These are phyloP conservation scores for Clupea harengus DNA, from an alignment of 2,113 vertebrate genomes.

Conservation along the genomic window DNA sequence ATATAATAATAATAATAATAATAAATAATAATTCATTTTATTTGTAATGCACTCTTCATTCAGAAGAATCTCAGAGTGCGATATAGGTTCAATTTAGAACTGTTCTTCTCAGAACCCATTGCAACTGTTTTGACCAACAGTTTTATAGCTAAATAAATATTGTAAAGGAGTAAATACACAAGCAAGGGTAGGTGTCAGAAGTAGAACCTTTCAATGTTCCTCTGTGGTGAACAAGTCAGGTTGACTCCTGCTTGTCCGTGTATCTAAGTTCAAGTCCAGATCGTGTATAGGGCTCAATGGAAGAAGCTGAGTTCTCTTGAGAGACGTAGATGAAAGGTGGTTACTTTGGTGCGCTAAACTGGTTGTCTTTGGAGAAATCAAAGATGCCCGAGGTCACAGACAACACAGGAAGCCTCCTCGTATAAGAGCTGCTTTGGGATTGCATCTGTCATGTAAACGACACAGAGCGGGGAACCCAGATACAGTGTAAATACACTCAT, in stretches of 20 bases:
- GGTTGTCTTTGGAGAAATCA: conserved; percentile 38
- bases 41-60: too few species aligned
- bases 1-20: too few species aligned
- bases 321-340: conserved; percentile 38
- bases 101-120: neutral
- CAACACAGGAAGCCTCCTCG: neutral
- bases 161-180: neutral
- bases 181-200: neutral
- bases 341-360: conserved; percentile 19
- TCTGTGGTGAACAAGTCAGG: neutral
- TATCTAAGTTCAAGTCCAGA: neutral
- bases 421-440: neutral
- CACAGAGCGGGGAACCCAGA: neutral
- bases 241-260: neutral
- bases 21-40: too few species aligned
- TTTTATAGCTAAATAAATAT: neutral
- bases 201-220: neutral
- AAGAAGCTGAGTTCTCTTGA: neutral
- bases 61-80: too few species aligned
- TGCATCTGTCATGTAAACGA: neutral
- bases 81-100: too few species aligned
- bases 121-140: too few species aligned
- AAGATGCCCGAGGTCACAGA: conserved; percentile 24
- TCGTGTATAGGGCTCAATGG: neutral
- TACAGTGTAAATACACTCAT: conserved; percentile 10